A percentile compares a stretch with the other conserved stretches of the same genome.
These are phyloP conservation scores for Thunnus thynnus DNA, from an alignment of 2,113 vertebrate genomes.

Conservation along the genomic window DNA sequence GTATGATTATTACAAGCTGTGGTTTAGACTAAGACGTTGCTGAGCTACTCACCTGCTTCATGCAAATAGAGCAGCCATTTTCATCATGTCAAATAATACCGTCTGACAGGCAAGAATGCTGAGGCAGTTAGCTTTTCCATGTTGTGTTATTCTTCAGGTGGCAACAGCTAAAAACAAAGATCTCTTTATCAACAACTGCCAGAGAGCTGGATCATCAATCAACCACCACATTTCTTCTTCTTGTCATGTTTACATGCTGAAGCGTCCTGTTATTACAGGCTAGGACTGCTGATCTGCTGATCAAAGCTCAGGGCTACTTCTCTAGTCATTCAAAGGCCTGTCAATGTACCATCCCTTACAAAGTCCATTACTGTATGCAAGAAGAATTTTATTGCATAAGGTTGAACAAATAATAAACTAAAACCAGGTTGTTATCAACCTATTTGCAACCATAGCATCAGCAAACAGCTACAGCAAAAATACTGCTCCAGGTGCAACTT, in stretches of 20 bases:
- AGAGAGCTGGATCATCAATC: conserved; percentile 44
- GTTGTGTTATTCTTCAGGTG: conserved; percentile 17
- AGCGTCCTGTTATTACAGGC: conserved; percentile 46
- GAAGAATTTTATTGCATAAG: conserved; percentile 11
- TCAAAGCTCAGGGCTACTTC: conserved; percentile 30
- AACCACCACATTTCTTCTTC: conserved; percentile 28
- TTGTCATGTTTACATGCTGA: conserved; percentile 51
- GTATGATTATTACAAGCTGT: conserved; percentile 33
- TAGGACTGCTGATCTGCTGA: conserved; percentile 26
- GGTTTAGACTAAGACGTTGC: conserved; percentile 30
- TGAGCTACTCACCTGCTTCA: conserved; percentile 56
- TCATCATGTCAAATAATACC: conserved; percentile 41
- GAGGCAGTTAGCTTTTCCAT: conserved; percentile 30
- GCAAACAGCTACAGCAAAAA: neutral
- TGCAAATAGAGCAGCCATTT: conserved; percentile 47
- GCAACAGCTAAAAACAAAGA: conserved; percentile 41
- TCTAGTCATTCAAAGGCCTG: conserved; percentile 29
- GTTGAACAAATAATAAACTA: conserved; percentile 2
- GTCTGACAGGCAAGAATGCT: conserved; percentile 45
- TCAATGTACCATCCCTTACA: conserved; percentile 18
- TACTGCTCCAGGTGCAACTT: neutral
- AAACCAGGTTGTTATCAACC: neutral
- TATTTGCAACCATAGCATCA: neutral
- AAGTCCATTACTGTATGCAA: conserved; percentile 20
- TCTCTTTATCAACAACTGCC: conserved; percentile 30